Evolutionary conservation across 2,113 vertebrate genomes (phyloP), one percentile per base, ranked within the genome.

Genomic region (Acanthisitta chloris): DNA sequence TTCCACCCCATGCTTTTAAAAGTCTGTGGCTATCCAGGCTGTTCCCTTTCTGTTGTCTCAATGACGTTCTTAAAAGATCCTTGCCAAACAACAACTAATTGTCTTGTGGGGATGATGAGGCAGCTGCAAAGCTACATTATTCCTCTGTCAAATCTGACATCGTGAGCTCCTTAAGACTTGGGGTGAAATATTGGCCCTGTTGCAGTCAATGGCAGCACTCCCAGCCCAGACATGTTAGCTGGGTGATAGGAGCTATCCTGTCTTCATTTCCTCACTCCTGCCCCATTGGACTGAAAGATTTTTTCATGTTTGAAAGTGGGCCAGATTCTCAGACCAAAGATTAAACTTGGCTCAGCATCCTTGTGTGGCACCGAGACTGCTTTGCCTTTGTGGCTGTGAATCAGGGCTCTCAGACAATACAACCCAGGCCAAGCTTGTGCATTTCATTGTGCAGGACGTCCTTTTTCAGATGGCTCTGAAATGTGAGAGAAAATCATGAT

Each of bases 71-170:
- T 96, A 89, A 90, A 86, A 95, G 91, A 78, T 94, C 96, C 92
- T 90, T 95, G 97, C 93, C 97, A 91, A 97, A 94, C 97, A 97
- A 94, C 96, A 87, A 81, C 86, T 95, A 96, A 95, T 90, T 97
- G 96, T 97, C 91, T 97, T 93, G 59, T 92, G 92, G 84, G 62
- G 89, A 33, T 70, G 95, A 95, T 91, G 95, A 92, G 95, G 89
- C 94, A 97, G 95, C 94, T 96, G 94, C 95, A 90, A 94, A 87
- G 92, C 90, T 69, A 43, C 57, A 77, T 76, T 64, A 64, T 58
- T 92, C 48, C 61, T 92, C 49, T 59, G 65, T 88, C 86, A 64
- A 17, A 78, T 81, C 70, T 92, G 79, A 92, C 94, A 87, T 28
- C 71, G 62, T 80, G 92, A 85, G 77, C 94, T 96, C 93, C 81